Conservation (phyloP, 2,113 vertebrate genomes). For the Siphamia tubifer region DNA sequence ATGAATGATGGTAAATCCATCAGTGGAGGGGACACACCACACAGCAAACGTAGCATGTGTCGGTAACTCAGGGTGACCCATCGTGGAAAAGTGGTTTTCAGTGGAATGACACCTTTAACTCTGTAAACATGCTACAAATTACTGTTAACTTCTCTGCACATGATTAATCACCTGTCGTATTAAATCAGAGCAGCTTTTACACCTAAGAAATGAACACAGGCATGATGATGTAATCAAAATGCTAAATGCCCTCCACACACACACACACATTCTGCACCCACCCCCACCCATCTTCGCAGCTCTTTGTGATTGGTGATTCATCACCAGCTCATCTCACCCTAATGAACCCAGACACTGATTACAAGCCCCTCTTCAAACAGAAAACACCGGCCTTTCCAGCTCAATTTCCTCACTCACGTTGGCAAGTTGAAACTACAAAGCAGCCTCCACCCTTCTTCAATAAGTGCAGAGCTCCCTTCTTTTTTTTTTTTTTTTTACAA, state of each 20-base stretch:
- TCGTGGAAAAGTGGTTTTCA: too few relatives aligned
- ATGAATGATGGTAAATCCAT: too few relatives aligned
- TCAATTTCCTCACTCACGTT: conserved; percentile 35
- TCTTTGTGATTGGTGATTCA: conserved; percentile 38
- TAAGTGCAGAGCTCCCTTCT: conserved; percentile 19
- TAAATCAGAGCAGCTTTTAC: not conserved
- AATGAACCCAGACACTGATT: conserved; percentile 55
- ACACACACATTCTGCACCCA: not conserved
- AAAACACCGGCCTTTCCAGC: conserved; percentile 29
- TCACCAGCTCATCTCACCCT: conserved; percentile 32
- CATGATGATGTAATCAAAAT: not conserved
- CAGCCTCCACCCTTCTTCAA: not conserved
- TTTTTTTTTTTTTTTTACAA: too few relatives aligned
- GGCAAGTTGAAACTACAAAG: conserved; percentile 33
- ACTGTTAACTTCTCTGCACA: not conserved
- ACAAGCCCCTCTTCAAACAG: conserved; percentile 36
- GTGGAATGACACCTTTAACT: too few relatives aligned
- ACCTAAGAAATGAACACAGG: not conserved
- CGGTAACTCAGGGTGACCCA: too few relatives aligned
- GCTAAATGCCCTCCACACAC: not conserved
- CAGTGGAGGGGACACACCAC: too few relatives aligned
- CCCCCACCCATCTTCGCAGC: not conserved
- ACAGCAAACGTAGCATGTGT: too few relatives aligned
- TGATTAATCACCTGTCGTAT: not conserved
- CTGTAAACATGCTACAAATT: too few relatives aligned